Conservation (phyloP, 2,113 vertebrate genomes). For the Oreochromis spilurus region DNA sequence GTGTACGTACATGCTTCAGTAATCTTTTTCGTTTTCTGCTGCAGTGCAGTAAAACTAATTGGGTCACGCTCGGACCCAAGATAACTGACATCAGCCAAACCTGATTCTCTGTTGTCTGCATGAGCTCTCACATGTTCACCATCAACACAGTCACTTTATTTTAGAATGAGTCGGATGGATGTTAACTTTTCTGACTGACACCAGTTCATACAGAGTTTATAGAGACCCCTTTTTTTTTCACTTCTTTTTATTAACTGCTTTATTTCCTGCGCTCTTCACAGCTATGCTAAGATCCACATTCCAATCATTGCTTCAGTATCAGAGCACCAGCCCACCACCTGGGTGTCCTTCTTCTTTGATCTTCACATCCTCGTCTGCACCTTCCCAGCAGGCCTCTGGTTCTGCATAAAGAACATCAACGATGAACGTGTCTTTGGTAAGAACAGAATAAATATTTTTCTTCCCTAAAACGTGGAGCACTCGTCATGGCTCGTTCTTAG, state of each 20-base stretch:
- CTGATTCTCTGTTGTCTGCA: neutral
- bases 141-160: neutral
- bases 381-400: constrained; percentile 98
- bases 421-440: constrained; percentile 97
- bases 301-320: constrained; percentile 99
- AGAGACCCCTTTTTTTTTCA: neutral
- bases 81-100: constrained; percentile 7
- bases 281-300: constrained; percentile 99
- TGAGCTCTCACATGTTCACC: neutral
- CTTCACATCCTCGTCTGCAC: constrained; percentile 99
- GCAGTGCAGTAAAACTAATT: constrained; percentile 23
- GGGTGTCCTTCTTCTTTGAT: constrained; percentile 99
- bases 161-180: neutral
- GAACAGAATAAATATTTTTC: neutral
- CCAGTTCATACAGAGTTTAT: neutral
- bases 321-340: constrained; percentile 97
- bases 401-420: constrained; percentile 98
- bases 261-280: constrained; percentile 42
- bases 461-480: neutral
- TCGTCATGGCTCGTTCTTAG: fast-evolving
- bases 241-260: neutral
- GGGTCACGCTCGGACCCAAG: neutral
- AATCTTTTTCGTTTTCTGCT: neutral
- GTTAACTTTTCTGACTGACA: neutral
- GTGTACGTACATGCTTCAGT: neutral